These are phyloP conservation scores for Turdus rufiventris DNA, from an alignment of 2,113 vertebrate species.

Conservation along the genomic window DNA sequence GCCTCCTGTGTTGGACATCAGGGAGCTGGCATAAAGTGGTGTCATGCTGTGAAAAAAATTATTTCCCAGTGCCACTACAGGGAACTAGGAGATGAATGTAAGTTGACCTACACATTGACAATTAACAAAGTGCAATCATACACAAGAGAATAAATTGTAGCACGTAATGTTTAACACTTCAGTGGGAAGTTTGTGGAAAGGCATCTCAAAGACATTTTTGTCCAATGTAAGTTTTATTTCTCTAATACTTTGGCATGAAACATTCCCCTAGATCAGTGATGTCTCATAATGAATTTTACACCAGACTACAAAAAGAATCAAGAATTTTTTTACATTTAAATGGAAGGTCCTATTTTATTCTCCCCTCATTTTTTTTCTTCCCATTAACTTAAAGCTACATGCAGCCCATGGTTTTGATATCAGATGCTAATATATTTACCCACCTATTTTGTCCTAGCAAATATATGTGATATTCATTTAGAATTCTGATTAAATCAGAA, in stretches of 20 bases:
- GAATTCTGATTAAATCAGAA: neutral
- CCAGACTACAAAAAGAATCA: neutral
- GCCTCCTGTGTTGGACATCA: fast-evolving
- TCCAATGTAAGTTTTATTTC: neutral
- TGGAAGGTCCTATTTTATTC: neutral
- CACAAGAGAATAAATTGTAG: neutral
- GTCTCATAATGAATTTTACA: neutral
- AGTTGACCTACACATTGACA: neutral
- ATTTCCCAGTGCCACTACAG: neutral
- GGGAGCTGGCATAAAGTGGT: neutral
- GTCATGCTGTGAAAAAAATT: neutral
- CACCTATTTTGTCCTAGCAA: neutral
- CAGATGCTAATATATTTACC: neutral
- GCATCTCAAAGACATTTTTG: neutral
- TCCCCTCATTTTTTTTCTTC: neutral
- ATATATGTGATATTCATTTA: neutral
- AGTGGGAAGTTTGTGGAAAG: neutral
- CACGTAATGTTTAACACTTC: neutral
- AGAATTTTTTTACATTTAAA: neutral
- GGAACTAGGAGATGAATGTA: neutral
- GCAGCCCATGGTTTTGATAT: neutral
- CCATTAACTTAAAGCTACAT: neutral
- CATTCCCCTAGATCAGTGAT: neutral
- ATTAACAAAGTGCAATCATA: neutral
- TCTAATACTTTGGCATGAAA: neutral